Evolutionary conservation across 2,113 vertebrate genomes (phyloP).

Genomic region (Murina feae): DNA sequence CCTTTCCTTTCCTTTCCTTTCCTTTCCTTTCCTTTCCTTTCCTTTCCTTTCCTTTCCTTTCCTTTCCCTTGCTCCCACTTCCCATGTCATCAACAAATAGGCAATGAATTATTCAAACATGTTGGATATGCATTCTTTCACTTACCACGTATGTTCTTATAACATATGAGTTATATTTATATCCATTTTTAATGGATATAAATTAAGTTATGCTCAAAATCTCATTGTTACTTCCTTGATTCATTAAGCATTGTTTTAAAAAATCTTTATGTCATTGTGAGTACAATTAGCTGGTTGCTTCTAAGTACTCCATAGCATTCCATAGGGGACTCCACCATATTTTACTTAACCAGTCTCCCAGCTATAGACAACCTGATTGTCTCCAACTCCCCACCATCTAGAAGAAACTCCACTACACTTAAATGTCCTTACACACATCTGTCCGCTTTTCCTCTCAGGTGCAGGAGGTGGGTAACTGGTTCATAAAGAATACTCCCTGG

Average conservation of each 20-base stretch:
- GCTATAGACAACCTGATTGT: not conserved
- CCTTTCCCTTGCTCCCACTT: not conserved
- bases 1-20: not conserved
- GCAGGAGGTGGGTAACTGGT: not conserved
- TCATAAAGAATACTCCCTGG: not conserved
- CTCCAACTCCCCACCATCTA: not conserved
- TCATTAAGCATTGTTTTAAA: not conserved
- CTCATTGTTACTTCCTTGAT: not conserved
- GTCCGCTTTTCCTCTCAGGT: not conserved
- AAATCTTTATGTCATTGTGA: not conserved
- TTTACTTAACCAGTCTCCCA: not conserved
- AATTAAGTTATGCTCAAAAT: not conserved
- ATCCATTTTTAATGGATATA: not conserved
- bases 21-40: too few relatives aligned
- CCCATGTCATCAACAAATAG: not conserved
- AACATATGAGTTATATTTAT: not conserved
- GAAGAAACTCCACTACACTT: not conserved
- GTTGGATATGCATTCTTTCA: not conserved
- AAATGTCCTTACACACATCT: not conserved
- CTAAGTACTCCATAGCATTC: not conserved
- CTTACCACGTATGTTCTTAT: not conserved
- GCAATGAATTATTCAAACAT: not conserved
- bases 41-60: not conserved
- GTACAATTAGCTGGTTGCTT: not conserved
- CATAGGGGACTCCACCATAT: not conserved